Base-by-base conservation (phyloP, 2,113 vertebrate species). In the Mormyrus iriodes region DNA sequence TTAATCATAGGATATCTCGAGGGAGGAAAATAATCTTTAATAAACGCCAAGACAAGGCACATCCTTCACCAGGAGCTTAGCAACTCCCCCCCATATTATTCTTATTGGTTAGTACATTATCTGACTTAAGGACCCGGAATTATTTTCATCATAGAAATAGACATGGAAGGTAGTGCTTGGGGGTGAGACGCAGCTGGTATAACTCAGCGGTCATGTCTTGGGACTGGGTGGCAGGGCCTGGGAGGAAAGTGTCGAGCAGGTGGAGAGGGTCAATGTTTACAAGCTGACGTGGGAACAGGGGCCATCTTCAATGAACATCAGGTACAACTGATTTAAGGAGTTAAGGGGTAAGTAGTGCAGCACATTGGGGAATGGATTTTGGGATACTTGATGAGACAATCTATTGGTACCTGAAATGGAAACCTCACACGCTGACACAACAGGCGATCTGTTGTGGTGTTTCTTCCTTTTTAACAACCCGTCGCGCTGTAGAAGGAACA, bases 1-100 rank as follows among this genome's bases (percentile, higher is more conserved):
- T 95, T 93, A 91, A 94, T 95, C 93, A 94, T 91, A 90, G 88
- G 89, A 21, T 49, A 44, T 86, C 85, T 86, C 87, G 84, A 53
- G 85, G 86, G 90, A 83, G 90, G 52, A 88, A 88, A 69, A 88
- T 91, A 92, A 92, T 90, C 84, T 91, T 91, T 90, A 83, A 90
- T 79, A 31, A 88, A 86, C 90, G 48, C 90, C 92, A 90, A 46
- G 89, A 84, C 88, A 84, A 31, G 79, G 76, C 24, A 24, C 39
- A 89, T 65, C 88, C 24, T 85, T 89, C 53, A 89, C 52, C 35
- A 12, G n/a, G 21, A 82, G 39, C 51, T 53, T n/a, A 9, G 85
- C n/a, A 84, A 17, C 17, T 0, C 31, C 31, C 12, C 27, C 76
- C 35, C 12, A 2, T 9, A 61, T 39, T n/a, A 3, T 39, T 44